These are phyloP conservation scores for Lipotes vexillifer DNA, from an alignment of 2,113 vertebrate genomes.

Conservation along the genomic window DNA sequence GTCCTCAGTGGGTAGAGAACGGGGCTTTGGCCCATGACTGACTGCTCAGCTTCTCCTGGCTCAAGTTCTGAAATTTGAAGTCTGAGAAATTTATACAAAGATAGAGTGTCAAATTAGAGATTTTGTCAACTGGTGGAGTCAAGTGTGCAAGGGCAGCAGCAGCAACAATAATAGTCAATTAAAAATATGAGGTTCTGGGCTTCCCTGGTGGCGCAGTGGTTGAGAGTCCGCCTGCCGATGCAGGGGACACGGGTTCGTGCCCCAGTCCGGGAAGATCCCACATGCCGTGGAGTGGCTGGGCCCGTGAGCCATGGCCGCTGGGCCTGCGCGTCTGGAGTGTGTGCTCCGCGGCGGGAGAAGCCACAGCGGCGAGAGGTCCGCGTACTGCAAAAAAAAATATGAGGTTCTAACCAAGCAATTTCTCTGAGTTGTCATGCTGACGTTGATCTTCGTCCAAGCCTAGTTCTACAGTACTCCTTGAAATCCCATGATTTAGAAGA, in stretches of 20 bases:
- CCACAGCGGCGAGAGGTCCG: accelerated
- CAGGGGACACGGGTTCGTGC: no score
- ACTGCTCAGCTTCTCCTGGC: neutral
- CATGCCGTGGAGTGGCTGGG: accelerated
- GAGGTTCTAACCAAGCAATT: no score
- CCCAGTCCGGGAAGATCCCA: no score
- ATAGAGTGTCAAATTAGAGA: neutral
- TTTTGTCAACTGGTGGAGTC: neutral
- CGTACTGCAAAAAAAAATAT: no score
- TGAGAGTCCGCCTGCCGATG: no score
- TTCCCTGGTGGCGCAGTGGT: no score
- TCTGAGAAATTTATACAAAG: neutral
- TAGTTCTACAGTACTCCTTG: neutral
- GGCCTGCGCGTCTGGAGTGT: accelerated
- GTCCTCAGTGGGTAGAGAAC: neutral
- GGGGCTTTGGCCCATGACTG: accelerated
- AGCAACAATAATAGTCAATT: neutral
- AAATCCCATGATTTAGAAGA: neutral
- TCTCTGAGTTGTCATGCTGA: neutral
- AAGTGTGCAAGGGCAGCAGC: neutral
- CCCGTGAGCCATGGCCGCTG: no score
- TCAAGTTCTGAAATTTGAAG: neutral
- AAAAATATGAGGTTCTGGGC: neutral
- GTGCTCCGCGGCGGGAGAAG: no score
- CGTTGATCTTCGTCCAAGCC: neutral